Conservation (phyloP, 2,888 invertebrate genomes). For the Drosophila quinaria region DNA sequence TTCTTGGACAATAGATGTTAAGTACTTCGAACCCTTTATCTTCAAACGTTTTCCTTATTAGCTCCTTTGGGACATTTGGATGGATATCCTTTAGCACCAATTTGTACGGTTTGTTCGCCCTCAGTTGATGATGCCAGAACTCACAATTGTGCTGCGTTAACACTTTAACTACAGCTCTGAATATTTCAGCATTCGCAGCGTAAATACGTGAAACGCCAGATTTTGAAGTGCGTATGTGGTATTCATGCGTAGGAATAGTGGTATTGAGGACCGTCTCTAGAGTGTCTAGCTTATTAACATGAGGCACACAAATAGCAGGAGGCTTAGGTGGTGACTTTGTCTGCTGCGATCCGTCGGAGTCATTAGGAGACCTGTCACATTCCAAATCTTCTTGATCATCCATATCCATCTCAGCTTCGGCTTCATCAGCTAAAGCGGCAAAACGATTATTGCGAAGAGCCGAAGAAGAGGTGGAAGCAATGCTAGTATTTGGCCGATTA, state of each 20-base stretch:
- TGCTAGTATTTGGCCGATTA: neutral
- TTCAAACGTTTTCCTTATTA: slow-evolving; percentile 5
- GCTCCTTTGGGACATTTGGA: slow-evolving; percentile 10
- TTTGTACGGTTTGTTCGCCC: slow-evolving; percentile 1
- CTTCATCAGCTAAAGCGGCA: slow-evolving; percentile 9
- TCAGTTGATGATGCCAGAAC: slow-evolving; percentile 16
- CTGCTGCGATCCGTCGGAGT: neutral
- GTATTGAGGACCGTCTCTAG: slow-evolving; percentile 2
- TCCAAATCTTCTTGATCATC: slow-evolving; percentile 3
- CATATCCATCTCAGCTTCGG: slow-evolving; percentile 18
- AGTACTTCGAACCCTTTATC: slow-evolving; percentile 8
- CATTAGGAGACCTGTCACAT: neutral
- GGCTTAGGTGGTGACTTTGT: slow-evolving; percentile 1
- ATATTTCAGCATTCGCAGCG: neutral
- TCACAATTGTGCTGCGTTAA: slow-evolving; percentile 11
- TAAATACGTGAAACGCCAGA: slow-evolving; percentile 11
- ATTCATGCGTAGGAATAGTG: neutral
- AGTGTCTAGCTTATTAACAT: slow-evolving; percentile 2
- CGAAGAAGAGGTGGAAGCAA: neutral
- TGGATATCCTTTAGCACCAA: slow-evolving; percentile 9
- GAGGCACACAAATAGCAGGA: slow-evolving; percentile 1
- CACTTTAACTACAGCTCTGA: slow-evolving; percentile 5
- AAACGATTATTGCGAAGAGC: slow-evolving; percentile 10
- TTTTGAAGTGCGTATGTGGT: slow-evolving; percentile 3
- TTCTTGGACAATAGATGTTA: slow-evolving; percentile 22